phyloP scores from a whole-genome alignment of 1,140 invertebrate species.

The Orussus abietinus region DNA sequence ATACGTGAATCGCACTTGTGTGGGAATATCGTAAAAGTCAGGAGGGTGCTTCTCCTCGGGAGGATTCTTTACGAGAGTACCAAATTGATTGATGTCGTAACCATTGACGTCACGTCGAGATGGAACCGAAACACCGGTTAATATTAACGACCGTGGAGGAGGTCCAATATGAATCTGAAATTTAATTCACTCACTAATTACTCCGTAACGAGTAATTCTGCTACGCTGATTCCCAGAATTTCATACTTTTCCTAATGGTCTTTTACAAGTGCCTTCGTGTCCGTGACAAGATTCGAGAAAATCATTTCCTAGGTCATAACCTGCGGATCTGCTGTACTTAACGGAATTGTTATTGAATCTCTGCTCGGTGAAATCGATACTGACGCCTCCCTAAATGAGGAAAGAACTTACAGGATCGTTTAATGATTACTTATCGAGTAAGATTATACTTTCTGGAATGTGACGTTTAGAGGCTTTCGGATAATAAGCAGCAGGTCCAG shows the following conservation, averaged over 20 bases:
- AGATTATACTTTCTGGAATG: constrained; percentile 27
- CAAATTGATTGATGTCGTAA: constrained; percentile 17
- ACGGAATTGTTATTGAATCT: no score
- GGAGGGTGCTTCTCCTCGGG: constrained; percentile 3
- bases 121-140: constrained; percentile 12
- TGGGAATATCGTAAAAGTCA: constrained; percentile 21
- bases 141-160: constrained; percentile 18
- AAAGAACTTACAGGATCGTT: neutral
- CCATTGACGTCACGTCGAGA: constrained; percentile 19
- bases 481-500: constrained; percentile 20
- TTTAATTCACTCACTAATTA: no score
- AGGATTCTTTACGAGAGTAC: constrained; percentile 18
- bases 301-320: no score
- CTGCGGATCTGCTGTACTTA: no score
- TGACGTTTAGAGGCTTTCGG: constrained; percentile 13
- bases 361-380: constrained; percentile 26
- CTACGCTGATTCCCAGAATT: no score
- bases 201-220: no score
- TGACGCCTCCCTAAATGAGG: constrained; percentile 27
- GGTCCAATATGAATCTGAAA: no score
- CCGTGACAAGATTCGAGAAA: no score
- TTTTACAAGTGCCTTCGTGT: constrained; percentile 16
- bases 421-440: no score
- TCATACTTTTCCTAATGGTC: constrained; percentile 24
- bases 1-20: constrained; percentile 13